Evolutionary conservation across 2,797 vertebrate genomes (phyloP), one percentile per base, ranked within the genome.

Genomic region (Echeneis naucrates): DNA sequence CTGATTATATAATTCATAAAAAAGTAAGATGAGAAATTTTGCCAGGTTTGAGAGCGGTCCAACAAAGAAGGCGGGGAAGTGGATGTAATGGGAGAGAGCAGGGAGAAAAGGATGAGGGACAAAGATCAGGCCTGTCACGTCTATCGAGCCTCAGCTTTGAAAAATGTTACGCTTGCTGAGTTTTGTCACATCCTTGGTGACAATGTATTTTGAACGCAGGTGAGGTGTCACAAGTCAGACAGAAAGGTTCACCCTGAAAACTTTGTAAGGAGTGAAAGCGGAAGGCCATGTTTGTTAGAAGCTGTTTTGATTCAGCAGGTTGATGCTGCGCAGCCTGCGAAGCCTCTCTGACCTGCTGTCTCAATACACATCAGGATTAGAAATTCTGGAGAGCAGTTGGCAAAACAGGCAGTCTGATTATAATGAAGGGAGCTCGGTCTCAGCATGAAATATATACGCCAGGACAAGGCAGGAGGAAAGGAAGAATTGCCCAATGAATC

Each of bases 1-100:
- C 75, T 80, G 88, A 91, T 93, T 93, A 93, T 93, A 83, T 94
- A 93, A 93, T 92, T 89, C 72, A 80, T 77, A 87, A 83, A 89
- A 88, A 88, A 84, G 78, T 85, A 82, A 90, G 77, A 85, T 82
- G 72, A 80, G 73, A 87, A 87, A 82, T 79, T 70, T 70, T 80
- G 84, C 85, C 83, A 87, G 84, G 81, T 90, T 83, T 44, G 65
- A 79, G 68, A 54, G 83, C 69, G 54, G 68, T 85, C 90, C 52
- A 33, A 74, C 60, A 52, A 66, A 79, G 72, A 58, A 74, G 55
- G 52, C 58, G 72, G 53, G 24, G 52, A 68, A 59, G 77, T 9
- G 17, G n/a, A 59, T 54, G 47, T 38, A 58, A 61, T 17, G 71
- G 35, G 35, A 59, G 55, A 52, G 52, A 63, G 38, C 38, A 21